A percentile compares a stretch with the other conserved stretches of the same genome.
Conservation (phyloP, 2,888 invertebrate genomes). For the Eugnorisma glareosa region DNA sequence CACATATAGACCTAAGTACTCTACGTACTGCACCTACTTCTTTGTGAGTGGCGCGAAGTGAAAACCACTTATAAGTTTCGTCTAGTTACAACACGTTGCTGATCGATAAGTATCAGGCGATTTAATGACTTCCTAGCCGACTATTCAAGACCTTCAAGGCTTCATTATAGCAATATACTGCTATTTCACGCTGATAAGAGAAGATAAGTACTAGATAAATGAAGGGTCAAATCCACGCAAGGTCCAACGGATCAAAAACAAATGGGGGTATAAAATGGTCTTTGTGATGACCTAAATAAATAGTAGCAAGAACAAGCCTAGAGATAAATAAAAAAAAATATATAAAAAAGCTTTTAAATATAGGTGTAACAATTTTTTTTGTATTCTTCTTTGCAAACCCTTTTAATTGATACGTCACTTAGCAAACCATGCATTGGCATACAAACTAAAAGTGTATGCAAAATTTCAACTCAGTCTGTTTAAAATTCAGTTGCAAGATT, state of each 20-base stretch:
- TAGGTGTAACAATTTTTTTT: no score
- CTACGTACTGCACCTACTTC: not conserved
- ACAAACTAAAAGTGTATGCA: no score
- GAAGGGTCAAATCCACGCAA: not conserved
- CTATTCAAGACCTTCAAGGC: not conserved
- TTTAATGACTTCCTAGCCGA: no score
- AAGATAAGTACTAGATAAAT: not conserved
- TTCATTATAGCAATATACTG: not conserved
- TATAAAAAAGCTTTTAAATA: no score
- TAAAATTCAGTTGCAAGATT: no score
- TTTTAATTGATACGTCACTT: no score
- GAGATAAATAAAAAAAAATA: no score
- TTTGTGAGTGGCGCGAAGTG: not conserved
- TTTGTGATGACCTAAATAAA: no score
- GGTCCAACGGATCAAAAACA: not conserved
- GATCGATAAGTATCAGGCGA: constrained; percentile 17
- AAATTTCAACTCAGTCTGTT: no score
- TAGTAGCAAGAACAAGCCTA: not conserved
- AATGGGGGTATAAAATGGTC: not conserved
- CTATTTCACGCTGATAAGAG: not conserved
- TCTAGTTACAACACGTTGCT: constrained; percentile 28
- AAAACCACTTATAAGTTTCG: constrained; percentile 5
- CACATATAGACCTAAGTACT: not conserved
- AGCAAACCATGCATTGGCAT: no score
- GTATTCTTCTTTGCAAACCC: no score